Evolutionary conservation across 2,113 vertebrate genomes (phyloP).

Genomic region (Uria aalge): DNA sequence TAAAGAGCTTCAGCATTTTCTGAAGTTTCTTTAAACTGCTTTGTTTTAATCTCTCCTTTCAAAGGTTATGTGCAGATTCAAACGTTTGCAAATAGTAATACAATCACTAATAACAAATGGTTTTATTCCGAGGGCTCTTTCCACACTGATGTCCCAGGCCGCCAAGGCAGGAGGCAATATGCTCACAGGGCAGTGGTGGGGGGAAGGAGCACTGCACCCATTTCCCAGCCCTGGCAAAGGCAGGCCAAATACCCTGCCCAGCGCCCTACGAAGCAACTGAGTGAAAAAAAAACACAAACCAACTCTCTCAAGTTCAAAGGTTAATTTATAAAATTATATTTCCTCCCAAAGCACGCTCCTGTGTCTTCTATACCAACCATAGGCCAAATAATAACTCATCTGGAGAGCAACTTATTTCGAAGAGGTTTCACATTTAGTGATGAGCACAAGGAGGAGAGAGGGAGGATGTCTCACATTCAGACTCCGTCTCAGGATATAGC

Average conservation of each 20-base stretch:
- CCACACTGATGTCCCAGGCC: neutral
- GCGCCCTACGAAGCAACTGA: neutral
- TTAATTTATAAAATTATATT: slow-evolving; percentile 13
- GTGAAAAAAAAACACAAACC: neutral
- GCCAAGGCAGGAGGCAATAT: neutral
- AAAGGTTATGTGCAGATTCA: slow-evolving; percentile 40
- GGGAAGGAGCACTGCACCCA: neutral
- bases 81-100: neutral
- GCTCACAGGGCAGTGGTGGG: neutral
- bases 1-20: neutral
- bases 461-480: slow-evolving; percentile 12
- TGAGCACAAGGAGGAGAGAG: neutral
- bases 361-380: neutral
- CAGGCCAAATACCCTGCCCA: neutral
- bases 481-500: neutral
- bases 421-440: slow-evolving; percentile 43
- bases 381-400: slow-evolving; percentile 53
- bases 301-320: neutral
- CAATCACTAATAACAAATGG: neutral
- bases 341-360: slow-evolving; percentile 45
- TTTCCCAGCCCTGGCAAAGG: neutral
- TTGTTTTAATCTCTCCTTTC: slow-evolving; percentile 21
- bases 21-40: slow-evolving; percentile 43
- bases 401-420: slow-evolving; percentile 35
- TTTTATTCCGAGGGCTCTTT: neutral